Base-by-base conservation (phyloP, 1,140 invertebrate species). In the Ganaspis sp. region DNA sequence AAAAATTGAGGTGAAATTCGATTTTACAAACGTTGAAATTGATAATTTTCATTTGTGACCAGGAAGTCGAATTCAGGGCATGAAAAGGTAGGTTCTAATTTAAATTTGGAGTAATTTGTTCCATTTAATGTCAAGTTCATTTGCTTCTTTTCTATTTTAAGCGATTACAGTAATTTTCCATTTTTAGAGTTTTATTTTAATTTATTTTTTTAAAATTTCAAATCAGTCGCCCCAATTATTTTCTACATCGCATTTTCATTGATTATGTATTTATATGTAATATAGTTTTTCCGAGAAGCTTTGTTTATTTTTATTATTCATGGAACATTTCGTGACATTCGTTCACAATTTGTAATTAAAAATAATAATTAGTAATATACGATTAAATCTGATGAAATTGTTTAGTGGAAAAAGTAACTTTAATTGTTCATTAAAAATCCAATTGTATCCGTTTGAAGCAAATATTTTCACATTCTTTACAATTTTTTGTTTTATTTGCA, bases 71-170 rank as follows among this genome's bases (percentile, higher is more conserved):
- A 79, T 71, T 76, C 72, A 74, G 77, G 80, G 69, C 77, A 78
- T 79, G 69, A 79, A 79, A 79, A 81, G 72, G 80, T 79, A 79
- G 29, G 77, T 76, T 53, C 17, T 64, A 29, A 34, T 64, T 64
- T 64, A 64, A 34, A 64, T 64, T 64, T 29, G 23, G 12, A 64
- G 23, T 29, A 64, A 29, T 29, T 29, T 64, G 26, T 64, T 64
- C 15, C 23, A 15, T n/a, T 23, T 29, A 21, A 15, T 64, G 58
- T 64, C 58, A 64, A 64, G 26, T 29, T 34, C 12, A 15, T n/a
- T 15, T 6, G 3, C 29, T 64, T 29, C 23, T 15, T 1, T 12
- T 64, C 23, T 64, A n/a, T 34, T n/a, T 34, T 29, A 58, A 12
- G 11, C 58, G 8, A 29, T 11, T 29, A 21, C 15, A 9, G 23